A percentile compares a stretch with the other conserved stretches of the same genome.
Evolutionary conservation across 1,140 invertebrate species (phyloP).

Genomic region (Gonatopus flavifemur): DNA sequence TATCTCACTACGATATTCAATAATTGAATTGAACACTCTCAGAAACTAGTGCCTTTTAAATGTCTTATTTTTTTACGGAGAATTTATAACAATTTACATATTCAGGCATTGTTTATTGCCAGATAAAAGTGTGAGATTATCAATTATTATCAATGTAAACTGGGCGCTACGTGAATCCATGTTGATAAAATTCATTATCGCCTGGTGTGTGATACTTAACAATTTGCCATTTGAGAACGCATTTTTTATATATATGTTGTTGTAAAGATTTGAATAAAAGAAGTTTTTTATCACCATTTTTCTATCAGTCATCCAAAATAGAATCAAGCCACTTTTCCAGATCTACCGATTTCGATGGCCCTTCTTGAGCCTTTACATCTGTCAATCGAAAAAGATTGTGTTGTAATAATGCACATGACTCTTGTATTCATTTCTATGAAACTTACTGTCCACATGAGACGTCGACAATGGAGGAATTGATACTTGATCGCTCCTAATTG

Average conservation of each 20-base stretch:
- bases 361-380: conserved; percentile 27
- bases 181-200: no score
- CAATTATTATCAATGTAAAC: no score
- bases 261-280: background rate
- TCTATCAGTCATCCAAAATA: conserved; percentile 40
- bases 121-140: conserved; percentile 7
- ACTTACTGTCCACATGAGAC: conserved; percentile 17
- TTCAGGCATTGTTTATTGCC: conserved; percentile 14
- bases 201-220: no score
- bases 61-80: background rate
- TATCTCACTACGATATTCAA: conserved; percentile 56
- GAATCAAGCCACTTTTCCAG: conserved; percentile 50
- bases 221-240: background rate
- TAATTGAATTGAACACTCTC: background rate
- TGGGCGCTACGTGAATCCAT: no score
- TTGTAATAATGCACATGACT: background rate
- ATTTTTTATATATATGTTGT: background rate
- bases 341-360: conserved; percentile 40
- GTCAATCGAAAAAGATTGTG: conserved; percentile 7
- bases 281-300: conserved; percentile 7
- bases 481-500: conserved; percentile 16
- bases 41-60: background rate
- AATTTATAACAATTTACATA: background rate
- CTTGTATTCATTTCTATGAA: background rate
- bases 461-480: conserved; percentile 3